Evolutionary conservation across 2,797 vertebrate species (phyloP).

Genomic region (Enteromius radiatus): DNA sequence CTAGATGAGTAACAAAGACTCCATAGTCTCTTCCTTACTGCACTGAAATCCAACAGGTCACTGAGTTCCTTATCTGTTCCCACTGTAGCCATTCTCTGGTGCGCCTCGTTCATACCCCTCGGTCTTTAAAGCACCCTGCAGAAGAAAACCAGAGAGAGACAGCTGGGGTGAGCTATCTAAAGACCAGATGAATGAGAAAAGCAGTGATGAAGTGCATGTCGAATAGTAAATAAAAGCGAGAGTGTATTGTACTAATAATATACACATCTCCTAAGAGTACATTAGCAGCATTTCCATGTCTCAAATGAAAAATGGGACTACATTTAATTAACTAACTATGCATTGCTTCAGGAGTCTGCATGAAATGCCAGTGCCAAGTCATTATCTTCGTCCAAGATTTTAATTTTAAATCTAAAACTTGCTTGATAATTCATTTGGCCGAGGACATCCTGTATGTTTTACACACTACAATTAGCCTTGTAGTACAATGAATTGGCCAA

Average conservation of each 20-base stretch:
- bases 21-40: slow-evolving; percentile 85
- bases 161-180: slow-evolving; percentile 40
- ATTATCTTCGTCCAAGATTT: slow-evolving; percentile 1
- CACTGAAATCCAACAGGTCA: slow-evolving; percentile 99
- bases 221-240: slow-evolving; percentile 1
- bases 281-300: background rate
- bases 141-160: slow-evolving; percentile 77
- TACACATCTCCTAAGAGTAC: slow-evolving; percentile 8
- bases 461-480: background rate
- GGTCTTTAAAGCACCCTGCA: slow-evolving; percentile 84
- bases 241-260: slow-evolving; percentile 11
- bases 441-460: background rate
- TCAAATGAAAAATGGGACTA: background rate
- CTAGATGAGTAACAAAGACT: slow-evolving; percentile 48
- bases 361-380: slow-evolving; percentile 7
- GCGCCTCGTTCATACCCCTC: slow-evolving; percentile 87
- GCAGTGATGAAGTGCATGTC: slow-evolving; percentile 5
- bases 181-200: slow-evolving; percentile 44
- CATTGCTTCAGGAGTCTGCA: slow-evolving; percentile 12
- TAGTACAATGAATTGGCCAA: background rate
- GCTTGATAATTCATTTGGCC: slow-evolving; percentile 6
- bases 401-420: slow-evolving; percentile 34
- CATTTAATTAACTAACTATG: slow-evolving; percentile 1
- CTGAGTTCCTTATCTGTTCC: slow-evolving; percentile 99
- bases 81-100: slow-evolving; percentile 96